phyloP scores from a whole-genome alignment of 2,113 vertebrate species.

The Pongo pygmaeus region DNA sequence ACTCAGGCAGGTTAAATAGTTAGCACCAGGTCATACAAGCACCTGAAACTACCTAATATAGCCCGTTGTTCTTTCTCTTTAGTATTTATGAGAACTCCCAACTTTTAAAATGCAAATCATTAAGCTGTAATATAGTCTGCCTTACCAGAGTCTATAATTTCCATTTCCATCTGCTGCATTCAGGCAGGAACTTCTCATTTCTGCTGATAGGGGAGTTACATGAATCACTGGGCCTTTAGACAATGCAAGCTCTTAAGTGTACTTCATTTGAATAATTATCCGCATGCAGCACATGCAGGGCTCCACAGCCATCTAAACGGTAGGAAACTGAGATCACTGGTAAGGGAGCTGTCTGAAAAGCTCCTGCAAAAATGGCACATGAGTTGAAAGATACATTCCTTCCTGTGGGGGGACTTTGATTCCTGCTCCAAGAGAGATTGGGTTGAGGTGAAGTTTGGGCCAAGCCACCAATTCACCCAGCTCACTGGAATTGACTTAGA shows the following conservation, averaged over 20 bases:
- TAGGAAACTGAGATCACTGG: neutral
- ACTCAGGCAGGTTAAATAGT: neutral
- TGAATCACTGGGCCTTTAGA: neutral
- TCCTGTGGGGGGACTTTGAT: neutral
- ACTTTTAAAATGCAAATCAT: slow-evolving; percentile 47
- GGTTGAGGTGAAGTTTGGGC: neutral
- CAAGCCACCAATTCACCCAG: neutral
- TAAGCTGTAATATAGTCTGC: slow-evolving; percentile 20
- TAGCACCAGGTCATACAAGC: neutral
- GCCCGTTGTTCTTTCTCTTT: neutral
- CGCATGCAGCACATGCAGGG: neutral
- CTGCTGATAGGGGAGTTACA: neutral
- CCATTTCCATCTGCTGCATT: slow-evolving; percentile 36
- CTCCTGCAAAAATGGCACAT: neutral
- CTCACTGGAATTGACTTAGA: neutral
- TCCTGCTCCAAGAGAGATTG: neutral
- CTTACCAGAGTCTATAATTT: slow-evolving; percentile 46
- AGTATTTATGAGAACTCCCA: slow-evolving; percentile 37
- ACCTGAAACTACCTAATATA: neutral
- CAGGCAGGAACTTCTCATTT: slow-evolving; percentile 37
- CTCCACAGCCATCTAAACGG: neutral
- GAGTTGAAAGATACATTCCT: neutral
- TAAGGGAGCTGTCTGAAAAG: neutral
- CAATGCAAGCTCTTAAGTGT: neutral
- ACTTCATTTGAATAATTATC: neutral